Evolutionary conservation across 1,140 invertebrate genomes (phyloP), one percentile per base, ranked within the genome.

Genomic region (Oncopeltus fasciatus): DNA sequence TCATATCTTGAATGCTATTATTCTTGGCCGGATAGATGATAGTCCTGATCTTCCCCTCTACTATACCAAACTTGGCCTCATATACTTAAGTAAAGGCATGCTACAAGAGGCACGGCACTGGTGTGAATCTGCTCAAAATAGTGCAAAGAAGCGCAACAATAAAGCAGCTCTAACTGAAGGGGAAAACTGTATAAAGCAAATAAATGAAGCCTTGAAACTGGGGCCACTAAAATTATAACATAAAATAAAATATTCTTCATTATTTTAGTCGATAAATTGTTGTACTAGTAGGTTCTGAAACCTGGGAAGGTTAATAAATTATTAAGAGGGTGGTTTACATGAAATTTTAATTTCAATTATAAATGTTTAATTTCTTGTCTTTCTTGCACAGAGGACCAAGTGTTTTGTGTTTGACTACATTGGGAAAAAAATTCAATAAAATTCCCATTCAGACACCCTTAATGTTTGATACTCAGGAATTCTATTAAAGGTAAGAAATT

Each of bases 31-130:
- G 18, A 16, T 24, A 11, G 53, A 2, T 24, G 60, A 64, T 27
- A 53, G 28, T 27, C 8, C 43, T 28, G 62, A 64, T n/a, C 46
- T 64, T 1, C 20, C 62, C 2, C 29, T 21, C 11, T 64, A 64
- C 28, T 64, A 57, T 28, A 53, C 43, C 24, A 64, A 60, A 60
- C 51, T 64, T n/a, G 62, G 62, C 14, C 24, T 64, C 12, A 33
- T 64, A 24, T 64, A 60, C 47, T 20, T 60, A 16, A 18, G 33
- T 24, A 64, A 64, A 28, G 58, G 62, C 20, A 4, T 60, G 8
- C 20, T 27, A 20, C 2, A 43, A 0, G 62, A 64, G 28, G 62
- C 62, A 5, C 12, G 27, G 21, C 18, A 43, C 24, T 64, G 62
- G 62, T 59, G 57, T 24, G 18, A 51, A 28, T 38, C 27, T n/a